Percentiles rank a stretch among this genome's conserved stretches.
Evolutionary conservation across 2,797 vertebrate genomes (phyloP).

Genomic region (Eleutherodactylus coqui): DNA sequence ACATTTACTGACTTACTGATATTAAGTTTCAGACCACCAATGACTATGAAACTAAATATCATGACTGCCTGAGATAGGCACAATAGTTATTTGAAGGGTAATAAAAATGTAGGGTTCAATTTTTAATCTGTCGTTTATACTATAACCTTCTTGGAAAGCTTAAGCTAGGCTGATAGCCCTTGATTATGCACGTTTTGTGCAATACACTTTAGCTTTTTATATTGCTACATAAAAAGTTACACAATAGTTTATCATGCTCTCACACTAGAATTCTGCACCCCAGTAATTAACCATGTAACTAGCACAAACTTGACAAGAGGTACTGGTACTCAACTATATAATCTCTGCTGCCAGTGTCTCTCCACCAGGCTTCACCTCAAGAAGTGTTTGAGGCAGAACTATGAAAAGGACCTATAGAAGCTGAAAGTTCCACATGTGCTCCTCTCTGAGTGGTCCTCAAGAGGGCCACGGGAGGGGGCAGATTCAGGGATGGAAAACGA

Average conservation of each 20-base stretch:
- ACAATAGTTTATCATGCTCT: slow-evolving; percentile 66
- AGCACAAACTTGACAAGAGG: slow-evolving; percentile 76
- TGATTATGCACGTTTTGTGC: slow-evolving; percentile 2
- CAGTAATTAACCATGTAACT: slow-evolving; percentile 74
- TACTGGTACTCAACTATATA: slow-evolving; percentile 71
- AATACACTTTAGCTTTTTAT: not conserved
- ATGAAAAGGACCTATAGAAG: slow-evolving; percentile 73
- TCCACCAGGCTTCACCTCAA: slow-evolving; percentile 71
- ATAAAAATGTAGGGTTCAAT: not conserved
- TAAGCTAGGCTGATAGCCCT: not conserved
- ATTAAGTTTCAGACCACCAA: not conserved
- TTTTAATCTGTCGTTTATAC: not conserved
- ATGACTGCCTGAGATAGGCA: not conserved
- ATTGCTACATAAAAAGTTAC: slow-evolving; percentile 64
- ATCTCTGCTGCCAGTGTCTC: slow-evolving; percentile 71
- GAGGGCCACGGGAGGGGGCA: slow-evolving; percentile 66
- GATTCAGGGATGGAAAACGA: slow-evolving; percentile 57
- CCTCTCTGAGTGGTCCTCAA: slow-evolving; percentile 74
- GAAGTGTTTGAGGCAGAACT: slow-evolving; percentile 72
- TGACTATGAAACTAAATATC: not conserved
- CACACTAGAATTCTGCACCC: slow-evolving; percentile 68
- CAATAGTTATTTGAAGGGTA: not conserved
- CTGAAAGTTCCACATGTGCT: slow-evolving; percentile 75
- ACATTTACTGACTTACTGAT: not conserved
- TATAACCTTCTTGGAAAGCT: not conserved